These are phyloP conservation scores for Myripristis jacobus DNA, from an alignment of 2,797 vertebrate genomes.

Conservation along the genomic window DNA sequence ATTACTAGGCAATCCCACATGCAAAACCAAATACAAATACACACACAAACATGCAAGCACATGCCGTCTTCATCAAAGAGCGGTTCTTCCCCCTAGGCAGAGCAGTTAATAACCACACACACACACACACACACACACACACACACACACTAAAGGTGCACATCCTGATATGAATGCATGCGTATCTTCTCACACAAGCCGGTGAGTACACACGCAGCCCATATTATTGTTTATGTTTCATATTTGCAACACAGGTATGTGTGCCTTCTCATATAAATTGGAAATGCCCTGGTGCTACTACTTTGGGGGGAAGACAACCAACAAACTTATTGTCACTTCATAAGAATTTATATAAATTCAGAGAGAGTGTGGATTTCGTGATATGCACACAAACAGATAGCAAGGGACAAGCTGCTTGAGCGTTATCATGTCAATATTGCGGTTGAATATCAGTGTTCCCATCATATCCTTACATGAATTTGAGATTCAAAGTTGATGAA, in stretches of 20 bases:
- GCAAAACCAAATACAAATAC: constrained; percentile 17
- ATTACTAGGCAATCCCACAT: not conserved
- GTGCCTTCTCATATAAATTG: not conserved
- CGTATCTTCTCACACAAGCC: not conserved
- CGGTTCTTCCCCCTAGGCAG: not conserved
- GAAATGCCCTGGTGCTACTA: not conserved
- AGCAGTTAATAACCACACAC: not conserved
- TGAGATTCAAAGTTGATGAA: constrained; percentile 2
- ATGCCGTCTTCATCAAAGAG: not conserved
- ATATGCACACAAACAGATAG: not conserved
- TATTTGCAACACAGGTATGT: not conserved
- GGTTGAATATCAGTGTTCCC: not conserved
- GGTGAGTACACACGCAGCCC: not conserved
- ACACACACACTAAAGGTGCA: not conserved
- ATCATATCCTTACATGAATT: not conserved
- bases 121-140: not conserved
- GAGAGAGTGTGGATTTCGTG: too few species aligned
- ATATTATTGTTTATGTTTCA: too few species aligned
- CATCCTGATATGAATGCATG: not conserved
- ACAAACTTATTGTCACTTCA: too few species aligned
- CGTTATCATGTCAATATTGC: not conserved
- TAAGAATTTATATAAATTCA: too few species aligned
- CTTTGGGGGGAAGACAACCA: not conserved
- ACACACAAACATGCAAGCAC: constrained; percentile 2
- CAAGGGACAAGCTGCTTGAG: not conserved